phyloP scores from a whole-genome alignment of 2,797 vertebrate species.

The Pagetopsis macropterus region DNA sequence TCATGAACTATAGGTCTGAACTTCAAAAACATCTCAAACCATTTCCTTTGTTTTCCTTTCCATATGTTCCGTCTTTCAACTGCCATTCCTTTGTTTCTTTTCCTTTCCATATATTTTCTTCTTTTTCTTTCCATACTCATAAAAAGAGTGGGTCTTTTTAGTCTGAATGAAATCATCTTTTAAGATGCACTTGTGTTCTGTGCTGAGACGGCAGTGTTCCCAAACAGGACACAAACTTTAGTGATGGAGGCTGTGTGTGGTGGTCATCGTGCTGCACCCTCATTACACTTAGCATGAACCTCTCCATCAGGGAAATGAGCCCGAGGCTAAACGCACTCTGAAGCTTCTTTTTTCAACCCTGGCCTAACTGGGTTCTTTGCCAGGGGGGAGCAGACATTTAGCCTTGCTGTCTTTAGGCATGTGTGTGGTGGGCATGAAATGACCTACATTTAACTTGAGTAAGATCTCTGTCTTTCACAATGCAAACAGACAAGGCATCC shows the following conservation, averaged over 20 bases:
- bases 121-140: not conserved
- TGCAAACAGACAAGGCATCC: no score
- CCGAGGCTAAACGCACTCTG: constrained; percentile 29
- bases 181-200: constrained; percentile 17
- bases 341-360: constrained; percentile 25
- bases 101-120: not conserved
- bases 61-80: not conserved
- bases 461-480: constrained; percentile 39
- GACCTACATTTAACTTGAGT: constrained; percentile 42
- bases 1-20: constrained; percentile 32
- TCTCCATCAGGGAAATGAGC: constrained; percentile 50
- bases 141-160: not conserved
- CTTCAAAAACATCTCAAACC: constrained; percentile 18
- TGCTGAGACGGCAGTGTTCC: constrained; percentile 10
- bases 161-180: constrained; percentile 4
- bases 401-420: constrained; percentile 36
- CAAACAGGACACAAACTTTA: constrained; percentile 25
- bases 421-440: constrained; percentile 34
- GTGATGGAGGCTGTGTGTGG: constrained; percentile 11
- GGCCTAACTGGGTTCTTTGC: constrained; percentile 37
- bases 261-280: constrained; percentile 42
- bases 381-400: constrained; percentile 43
- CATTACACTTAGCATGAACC: constrained; percentile 51
- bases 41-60: not conserved
- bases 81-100: not conserved